Base-by-base conservation (phyloP, 1,140 invertebrate species). In the Drosophila parabipectinata region DNA sequence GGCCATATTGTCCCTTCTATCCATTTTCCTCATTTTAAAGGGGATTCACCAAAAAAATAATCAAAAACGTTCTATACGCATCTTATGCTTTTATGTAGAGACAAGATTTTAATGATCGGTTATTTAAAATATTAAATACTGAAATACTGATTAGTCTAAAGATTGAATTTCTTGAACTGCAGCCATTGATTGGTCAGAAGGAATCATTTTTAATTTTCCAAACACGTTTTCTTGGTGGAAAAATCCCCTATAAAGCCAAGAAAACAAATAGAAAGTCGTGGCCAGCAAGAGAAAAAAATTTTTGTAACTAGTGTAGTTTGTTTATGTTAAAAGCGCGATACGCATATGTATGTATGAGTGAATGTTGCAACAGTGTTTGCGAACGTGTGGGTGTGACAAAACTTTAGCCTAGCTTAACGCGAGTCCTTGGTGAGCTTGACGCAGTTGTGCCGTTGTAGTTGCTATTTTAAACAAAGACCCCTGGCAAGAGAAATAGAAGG, bases 371-470 rank as follows among this genome's bases (percentile, higher is more conserved):
- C 51, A 48, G 57, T 72, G 58, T 55, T 30, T 72, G 60, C 62
- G 58, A 53, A 45, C 41, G 74, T 63, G 63, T 62, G 69, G 64
- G 69, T 71, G 73, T 57, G 68, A 68, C 68, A 85, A 81, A 85
- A 85, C 57, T 85, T 85, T 87, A 62, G 82, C 66, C 67, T 64
- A 78, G 82, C 71, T 87, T 87, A 75, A 87, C 82, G 74, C 78
- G 61, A 81, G 78, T 85, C 82, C 82, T 81, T 84, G 72, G 10
- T 58, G 47, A 59, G 34, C 51, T 73, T 59, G 62, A 67, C 51
- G 55, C 44, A 67, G 51, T 68, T 48, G 30, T 41, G 45, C 57
- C 64, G 59, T 69, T 84, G 59, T 53, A 57, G 58, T 56, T 80
- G 51, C 47, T 57, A 54, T 68, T 68, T 82, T 78, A 87, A 85